These are phyloP conservation scores for Antechinus stuartii DNA, from an alignment of 2,113 vertebrate species.

Conservation along the genomic window DNA sequence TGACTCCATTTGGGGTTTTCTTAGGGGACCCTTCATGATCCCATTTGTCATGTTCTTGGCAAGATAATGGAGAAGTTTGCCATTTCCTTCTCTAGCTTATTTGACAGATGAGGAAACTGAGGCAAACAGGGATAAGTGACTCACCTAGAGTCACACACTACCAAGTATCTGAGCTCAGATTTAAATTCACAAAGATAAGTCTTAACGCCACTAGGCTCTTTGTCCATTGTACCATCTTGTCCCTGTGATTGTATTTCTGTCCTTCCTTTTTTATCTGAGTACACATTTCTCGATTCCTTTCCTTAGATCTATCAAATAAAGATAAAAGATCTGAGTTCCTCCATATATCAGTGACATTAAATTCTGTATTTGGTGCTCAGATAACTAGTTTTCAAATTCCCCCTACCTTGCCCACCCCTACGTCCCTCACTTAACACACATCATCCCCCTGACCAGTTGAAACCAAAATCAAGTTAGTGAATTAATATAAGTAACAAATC, in stretches of 20 bases:
- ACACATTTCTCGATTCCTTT: background rate
- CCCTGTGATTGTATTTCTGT: background rate
- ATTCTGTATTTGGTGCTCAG: background rate
- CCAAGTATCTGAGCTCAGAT: background rate
- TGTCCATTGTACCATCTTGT: background rate
- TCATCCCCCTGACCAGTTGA: background rate
- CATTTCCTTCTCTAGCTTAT: background rate
- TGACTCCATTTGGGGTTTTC: background rate
- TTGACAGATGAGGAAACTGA: background rate
- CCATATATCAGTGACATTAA: too few species aligned
- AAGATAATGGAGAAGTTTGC: background rate
- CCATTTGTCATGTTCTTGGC: background rate
- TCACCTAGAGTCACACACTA: background rate
- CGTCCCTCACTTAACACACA: background rate
- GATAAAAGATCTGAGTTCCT: too few species aligned
- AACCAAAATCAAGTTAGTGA: background rate
- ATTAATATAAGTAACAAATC: background rate
- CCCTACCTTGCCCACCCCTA: background rate
- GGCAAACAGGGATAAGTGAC: background rate
- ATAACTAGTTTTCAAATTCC: background rate
- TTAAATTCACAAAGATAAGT: background rate
- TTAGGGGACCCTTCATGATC: background rate
- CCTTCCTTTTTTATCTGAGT: background rate
- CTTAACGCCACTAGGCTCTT: rapidly evolving
- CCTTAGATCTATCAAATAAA: background rate